Evolutionary conservation across 1,140 invertebrate genomes (phyloP), one percentile per base, ranked within the genome.

Genomic region (Bursaphelenchus mucronatus): DNA sequence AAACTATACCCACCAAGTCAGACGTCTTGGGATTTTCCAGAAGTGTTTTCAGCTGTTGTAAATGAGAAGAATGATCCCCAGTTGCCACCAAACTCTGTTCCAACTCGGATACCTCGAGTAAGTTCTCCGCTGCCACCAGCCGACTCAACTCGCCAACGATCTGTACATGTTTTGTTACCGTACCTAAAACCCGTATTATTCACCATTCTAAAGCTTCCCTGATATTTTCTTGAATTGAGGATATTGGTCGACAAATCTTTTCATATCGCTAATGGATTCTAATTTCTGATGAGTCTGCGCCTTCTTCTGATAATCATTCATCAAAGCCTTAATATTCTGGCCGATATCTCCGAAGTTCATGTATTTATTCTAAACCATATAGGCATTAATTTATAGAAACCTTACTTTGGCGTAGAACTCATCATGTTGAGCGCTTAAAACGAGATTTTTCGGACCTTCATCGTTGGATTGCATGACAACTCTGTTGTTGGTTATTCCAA

Each of bases 181-280:
- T 96, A 13, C 78, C 77, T 77, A 30, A 64, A 64, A 7, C 19
- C 10, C 53, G 15, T 41, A 13, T 3, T 41, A 17, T 13, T 55
- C 68, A 39, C 19, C 49, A 5, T 57, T 57, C n/a, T 13, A 68
- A 47, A 44, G 19, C 47, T 41, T 45, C 21, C 94, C 94, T 0
- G 92, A 95, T 87, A 97, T 92, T 88, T 97, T 97, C 85, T 96
- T 97, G 80, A 98, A 98, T 71, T 97, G 88, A 0, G 95, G 95
- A 86, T 98, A 99, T 13, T 90, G 90, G 81, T 98, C 95, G 10
- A 98, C 90, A 85, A 99, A 99, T 74, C 88, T 89, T 85, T 98
- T 98, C 94, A 98, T 97, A 81, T 98, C 95, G 0, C 88, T 87
- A 75, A 99, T 97, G 68, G 91, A 95, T 85, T 98, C 95, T 3